Conservation (phyloP, 2,113 vertebrate genomes). For the Natator depressus region DNA sequence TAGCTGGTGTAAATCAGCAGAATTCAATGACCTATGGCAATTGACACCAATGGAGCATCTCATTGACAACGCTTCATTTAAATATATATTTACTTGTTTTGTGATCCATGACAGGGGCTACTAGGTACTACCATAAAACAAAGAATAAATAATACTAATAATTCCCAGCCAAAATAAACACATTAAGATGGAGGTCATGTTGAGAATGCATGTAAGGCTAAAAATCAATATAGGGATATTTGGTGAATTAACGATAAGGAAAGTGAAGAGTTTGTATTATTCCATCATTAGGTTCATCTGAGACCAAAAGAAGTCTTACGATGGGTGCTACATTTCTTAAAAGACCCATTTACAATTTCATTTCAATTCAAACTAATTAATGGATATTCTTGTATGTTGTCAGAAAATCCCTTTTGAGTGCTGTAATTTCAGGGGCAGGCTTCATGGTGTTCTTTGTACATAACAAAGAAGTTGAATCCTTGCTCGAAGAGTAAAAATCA, state of each 20-base stretch:
- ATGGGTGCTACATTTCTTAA: constrained; percentile 29
- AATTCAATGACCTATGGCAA: neutral
- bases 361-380: constrained; percentile 14
- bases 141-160: neutral
- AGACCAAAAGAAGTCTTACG: neutral
- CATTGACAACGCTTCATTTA: neutral
- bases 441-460: neutral
- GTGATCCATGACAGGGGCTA: neutral
- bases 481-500: neutral
- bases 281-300: constrained; percentile 7
- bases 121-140: neutral
- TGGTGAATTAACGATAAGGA: fast-evolving
- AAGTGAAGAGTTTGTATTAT: constrained; percentile 1
- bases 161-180: neutral
- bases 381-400: neutral
- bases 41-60: neutral
- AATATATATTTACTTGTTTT: neutral
- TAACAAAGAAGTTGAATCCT: neutral
- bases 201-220: fast-evolving
- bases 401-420: neutral
- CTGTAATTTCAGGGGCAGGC: constrained; percentile 17
- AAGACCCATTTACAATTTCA: neutral
- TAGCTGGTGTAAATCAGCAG: neutral
- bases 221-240: neutral
- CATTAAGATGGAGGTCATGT: fast-evolving